Conservation (phyloP, 2,888 invertebrate genomes). For the Plagodis pulveraria region DNA sequence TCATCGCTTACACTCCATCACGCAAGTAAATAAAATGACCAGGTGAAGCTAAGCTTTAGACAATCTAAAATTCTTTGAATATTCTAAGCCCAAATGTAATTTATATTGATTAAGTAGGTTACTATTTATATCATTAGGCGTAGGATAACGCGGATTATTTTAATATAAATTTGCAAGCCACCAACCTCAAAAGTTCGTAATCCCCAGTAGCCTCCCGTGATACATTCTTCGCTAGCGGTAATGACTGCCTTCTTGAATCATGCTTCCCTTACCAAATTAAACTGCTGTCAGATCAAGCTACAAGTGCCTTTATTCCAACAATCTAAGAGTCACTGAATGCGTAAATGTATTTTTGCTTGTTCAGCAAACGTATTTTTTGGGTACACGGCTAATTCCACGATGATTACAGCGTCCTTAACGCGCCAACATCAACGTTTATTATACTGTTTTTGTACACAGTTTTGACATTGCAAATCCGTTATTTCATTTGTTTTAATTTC, state of each 20-base stretch:
- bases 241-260: slow-evolving; percentile 8
- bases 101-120: too few species aligned
- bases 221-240: slow-evolving; percentile 7
- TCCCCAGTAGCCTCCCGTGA: slow-evolving; percentile 4
- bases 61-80: too few species aligned
- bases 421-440: slow-evolving; percentile 17
- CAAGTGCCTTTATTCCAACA: neutral
- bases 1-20: too few species aligned
- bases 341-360: neutral
- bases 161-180: slow-evolving; percentile 4
- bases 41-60: too few species aligned
- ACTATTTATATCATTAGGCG: too few species aligned
- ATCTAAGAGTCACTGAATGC: neutral
- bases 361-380: slow-evolving; percentile 16
- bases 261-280: neutral
- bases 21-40: too few species aligned
- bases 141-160: neutral
- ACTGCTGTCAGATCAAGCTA: neutral
- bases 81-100: too few species aligned
- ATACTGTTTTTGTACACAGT: slow-evolving; percentile 11
- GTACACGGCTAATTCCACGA: slow-evolving; percentile 18
- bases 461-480: slow-evolving; percentile 20
- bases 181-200: slow-evolving; percentile 8
- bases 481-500: slow-evolving; percentile 1
- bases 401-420: slow-evolving; percentile 24